phyloP scores from a whole-genome alignment of 2,797 vertebrate genomes.

The Xenopus petersii region DNA sequence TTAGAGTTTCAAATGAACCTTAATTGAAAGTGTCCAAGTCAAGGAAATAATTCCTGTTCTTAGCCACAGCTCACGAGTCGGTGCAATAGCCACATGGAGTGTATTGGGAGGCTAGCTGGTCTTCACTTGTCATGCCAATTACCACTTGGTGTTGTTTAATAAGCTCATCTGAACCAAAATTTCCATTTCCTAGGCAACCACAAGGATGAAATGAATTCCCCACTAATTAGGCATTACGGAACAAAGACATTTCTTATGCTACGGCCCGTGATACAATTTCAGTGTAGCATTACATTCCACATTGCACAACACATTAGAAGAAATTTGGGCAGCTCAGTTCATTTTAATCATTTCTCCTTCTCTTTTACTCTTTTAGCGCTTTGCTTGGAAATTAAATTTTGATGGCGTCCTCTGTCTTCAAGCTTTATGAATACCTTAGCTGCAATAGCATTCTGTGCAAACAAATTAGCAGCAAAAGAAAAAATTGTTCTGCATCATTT shows the following conservation, averaged over 20 bases:
- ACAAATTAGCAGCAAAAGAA: slow-evolving; percentile 25
- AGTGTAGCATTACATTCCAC: slow-evolving; percentile 8
- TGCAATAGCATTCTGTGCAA: slow-evolving; percentile 24
- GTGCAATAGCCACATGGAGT: slow-evolving; percentile 1
- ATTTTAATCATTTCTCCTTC: slow-evolving; percentile 3
- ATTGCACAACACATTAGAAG: neutral
- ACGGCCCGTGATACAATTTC: slow-evolving; percentile 7
- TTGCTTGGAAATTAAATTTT: slow-evolving; percentile 21
- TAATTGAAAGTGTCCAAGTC: slow-evolving; percentile 44
- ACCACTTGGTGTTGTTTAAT: slow-evolving; percentile 24
- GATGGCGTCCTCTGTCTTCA: slow-evolving; percentile 18
- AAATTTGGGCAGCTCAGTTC: neutral
- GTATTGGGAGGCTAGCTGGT: slow-evolving; percentile 6
- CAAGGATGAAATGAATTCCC: slow-evolving; percentile 7
- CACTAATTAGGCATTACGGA: slow-evolving; percentile 17
- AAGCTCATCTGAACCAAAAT: slow-evolving; percentile 25
- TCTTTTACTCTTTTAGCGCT: neutral
- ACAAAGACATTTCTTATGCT: neutral
- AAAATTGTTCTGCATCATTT: slow-evolving; percentile 32
- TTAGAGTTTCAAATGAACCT: slow-evolving; percentile 47
- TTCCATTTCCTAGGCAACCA: slow-evolving; percentile 2
- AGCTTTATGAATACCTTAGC: slow-evolving; percentile 21
- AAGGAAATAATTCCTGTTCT: slow-evolving; percentile 40
- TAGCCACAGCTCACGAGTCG: slow-evolving; percentile 19
- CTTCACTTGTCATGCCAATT: slow-evolving; percentile 7